Percentiles rank a stretch among this genome's conserved stretches.
phyloP scores from a whole-genome alignment of 2,113 vertebrate genomes.

The Perccottus glenii region DNA sequence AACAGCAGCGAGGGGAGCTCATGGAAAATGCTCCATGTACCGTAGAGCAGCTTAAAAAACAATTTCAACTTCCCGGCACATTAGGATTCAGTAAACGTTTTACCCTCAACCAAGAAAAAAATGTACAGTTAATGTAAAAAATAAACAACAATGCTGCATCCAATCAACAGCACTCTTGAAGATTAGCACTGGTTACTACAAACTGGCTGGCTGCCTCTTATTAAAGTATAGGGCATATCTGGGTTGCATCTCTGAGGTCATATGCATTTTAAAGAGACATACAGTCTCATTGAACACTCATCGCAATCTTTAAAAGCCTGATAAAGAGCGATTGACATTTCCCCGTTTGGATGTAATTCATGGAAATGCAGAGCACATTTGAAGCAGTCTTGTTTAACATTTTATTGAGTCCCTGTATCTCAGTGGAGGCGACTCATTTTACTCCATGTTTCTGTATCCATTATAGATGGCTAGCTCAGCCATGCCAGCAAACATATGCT shows the following conservation, averaged over 20 bases:
- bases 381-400: conserved; percentile 56
- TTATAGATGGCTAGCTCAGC: conserved; percentile 63
- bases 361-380: conserved; percentile 47
- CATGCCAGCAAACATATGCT: conserved; percentile 66
- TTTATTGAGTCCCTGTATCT: conserved; percentile 59
- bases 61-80: conserved; percentile 11
- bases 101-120: conserved; percentile 5
- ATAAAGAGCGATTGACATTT: conserved; percentile 38
- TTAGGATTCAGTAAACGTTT: conserved; percentile 33
- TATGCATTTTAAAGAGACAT: conserved; percentile 23
- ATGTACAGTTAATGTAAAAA: conserved; percentile 2
- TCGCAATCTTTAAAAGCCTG: conserved; percentile 26
- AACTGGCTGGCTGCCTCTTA: conserved; percentile 14
- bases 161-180: conserved; percentile 16
- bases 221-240: conserved; percentile 11
- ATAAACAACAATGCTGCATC: conserved; percentile 1
- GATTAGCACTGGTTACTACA: conserved; percentile 32
- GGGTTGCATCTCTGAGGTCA: conserved; percentile 11
- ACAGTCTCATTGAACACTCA: conserved; percentile 23
- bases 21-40: not conserved
- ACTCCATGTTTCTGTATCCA: conserved; percentile 56
- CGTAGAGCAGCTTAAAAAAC: conserved; percentile 10
- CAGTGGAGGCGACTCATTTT: conserved; percentile 58
- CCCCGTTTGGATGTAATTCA: conserved; percentile 43
- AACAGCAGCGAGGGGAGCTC: conserved; percentile 24